Evolutionary conservation across 2,888 invertebrate genomes (phyloP).

Genomic region (Saturnia pavonia): DNA sequence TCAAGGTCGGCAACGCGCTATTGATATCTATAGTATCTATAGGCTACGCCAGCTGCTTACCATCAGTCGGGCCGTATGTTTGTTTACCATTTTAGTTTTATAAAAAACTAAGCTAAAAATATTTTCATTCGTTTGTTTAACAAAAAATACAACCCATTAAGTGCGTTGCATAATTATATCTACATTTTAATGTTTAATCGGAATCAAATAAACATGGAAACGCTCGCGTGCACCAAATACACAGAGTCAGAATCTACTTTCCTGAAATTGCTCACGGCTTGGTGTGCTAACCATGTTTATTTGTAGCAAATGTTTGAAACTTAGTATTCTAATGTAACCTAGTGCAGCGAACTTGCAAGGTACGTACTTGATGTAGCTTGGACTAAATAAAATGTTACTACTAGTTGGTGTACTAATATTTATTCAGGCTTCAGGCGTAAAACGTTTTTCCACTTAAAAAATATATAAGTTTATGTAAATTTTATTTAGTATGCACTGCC

Average conservation of each 20-base stretch:
- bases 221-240: background rate
- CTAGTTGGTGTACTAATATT: too few species aligned
- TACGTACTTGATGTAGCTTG: conserved; percentile 24
- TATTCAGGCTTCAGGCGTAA: too few species aligned
- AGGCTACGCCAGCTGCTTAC: too few species aligned
- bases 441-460: too few species aligned
- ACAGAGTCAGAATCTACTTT: background rate
- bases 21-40: too few species aligned
- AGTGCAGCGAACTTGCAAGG: conserved; percentile 14
- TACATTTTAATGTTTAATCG: background rate
- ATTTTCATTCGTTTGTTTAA: too few species aligned
- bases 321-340: conserved; percentile 7
- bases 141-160: background rate
- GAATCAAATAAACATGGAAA: background rate
- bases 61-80: too few species aligned
- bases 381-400: background rate
- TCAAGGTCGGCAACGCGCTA: too few species aligned
- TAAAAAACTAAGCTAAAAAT: too few species aligned
- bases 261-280: conserved; percentile 14
- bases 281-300: conserved; percentile 23
- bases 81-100: too few species aligned
- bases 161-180: background rate
- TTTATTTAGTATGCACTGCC: too few species aligned
- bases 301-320: conserved; percentile 25
- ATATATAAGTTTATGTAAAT: too few species aligned